Conservation (phyloP, 2,113 vertebrate species). For the Trematocara zebra region DNA sequence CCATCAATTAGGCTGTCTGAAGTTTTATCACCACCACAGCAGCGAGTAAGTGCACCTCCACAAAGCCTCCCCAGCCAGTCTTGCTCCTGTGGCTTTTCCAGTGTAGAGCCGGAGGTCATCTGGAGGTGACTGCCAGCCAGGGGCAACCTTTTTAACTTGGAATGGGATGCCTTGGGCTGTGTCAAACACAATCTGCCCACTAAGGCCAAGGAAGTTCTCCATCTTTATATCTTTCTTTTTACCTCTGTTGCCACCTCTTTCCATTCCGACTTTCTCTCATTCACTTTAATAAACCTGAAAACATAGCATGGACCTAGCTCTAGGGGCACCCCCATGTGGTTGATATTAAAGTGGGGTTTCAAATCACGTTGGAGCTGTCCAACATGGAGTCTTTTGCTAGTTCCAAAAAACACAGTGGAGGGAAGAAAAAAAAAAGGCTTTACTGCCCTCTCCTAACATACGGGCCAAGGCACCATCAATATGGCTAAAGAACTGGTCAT, state of each 20-base stretch:
- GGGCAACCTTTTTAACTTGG: constrained; percentile 79
- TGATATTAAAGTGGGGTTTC: constrained; percentile 84
- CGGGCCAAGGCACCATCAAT: constrained; percentile 51
- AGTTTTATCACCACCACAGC: constrained; percentile 98
- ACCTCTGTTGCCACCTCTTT: neutral
- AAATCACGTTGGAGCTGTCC: constrained; percentile 70
- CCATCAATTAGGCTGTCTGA: constrained; percentile 99
- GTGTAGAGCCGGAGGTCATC: constrained; percentile 83
- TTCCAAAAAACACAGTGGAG: constrained; percentile 16
- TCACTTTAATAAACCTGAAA: constrained; percentile 28
- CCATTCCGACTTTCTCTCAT: neutral
- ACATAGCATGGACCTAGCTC: constrained; percentile 10
- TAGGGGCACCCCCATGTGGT: constrained; percentile 87
- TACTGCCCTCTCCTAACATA: constrained; percentile 22
- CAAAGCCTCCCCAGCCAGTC: constrained; percentile 83
- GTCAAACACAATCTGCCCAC: constrained; percentile 50
- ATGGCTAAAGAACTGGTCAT: constrained; percentile 65
- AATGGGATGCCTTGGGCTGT: constrained; percentile 68
- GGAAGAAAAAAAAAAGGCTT: neutral
- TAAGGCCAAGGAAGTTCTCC: neutral
- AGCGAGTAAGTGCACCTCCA: constrained; percentile 89
- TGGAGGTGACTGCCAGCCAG: constrained; percentile 90
- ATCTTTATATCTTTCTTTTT: neutral
- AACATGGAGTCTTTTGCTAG: constrained; percentile 59
- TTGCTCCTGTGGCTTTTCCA: constrained; percentile 84